Evolutionary conservation across 2,113 vertebrate species (phyloP), one percentile per base, ranked within the genome.

Genomic region (Neomonachus schauinslandi): DNA sequence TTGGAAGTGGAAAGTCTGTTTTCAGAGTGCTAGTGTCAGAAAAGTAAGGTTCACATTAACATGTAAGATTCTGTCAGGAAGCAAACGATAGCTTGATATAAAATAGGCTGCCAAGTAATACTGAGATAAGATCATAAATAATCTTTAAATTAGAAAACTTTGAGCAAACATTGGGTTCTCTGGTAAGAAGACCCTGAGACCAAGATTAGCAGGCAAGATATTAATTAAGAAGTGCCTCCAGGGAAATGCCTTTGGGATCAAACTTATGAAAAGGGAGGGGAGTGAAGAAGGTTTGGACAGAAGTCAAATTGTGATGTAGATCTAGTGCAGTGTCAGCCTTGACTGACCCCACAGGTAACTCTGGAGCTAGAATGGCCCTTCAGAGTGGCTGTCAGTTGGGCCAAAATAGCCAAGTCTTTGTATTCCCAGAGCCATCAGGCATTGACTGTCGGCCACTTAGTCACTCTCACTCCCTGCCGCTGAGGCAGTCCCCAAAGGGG

Each of bases 11-110:
- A 90, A 86, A 82, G 53, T 49, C 63, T 31, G 72, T 67, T 79
- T 96, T 94, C 33, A 94, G 26, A 93, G 26, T 51, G 46, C 61
- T 72, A 39, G 14, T 76, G 33, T 92, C 69, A 94, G 19, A 96
- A 93, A 95, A 74, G 33, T 87, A 87, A 83, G 39, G 46, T 53
- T 89, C 67, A 57, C 5, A 53, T 72, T 81, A 92, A 94, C 9
- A 28, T 86, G 26, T 72, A 87, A 92, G 26, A 51, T 59, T 96
- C 65, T 95, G 22, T 82, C 31, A 85, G 83, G 46, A 85, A 94
- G 65, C 24, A 36, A 46, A 87, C 24, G 42, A 2, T 74, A 36
- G 14, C 31, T 80, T 94, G 39, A 88, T 81, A 84, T 42, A 91
- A 96, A 94, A 90, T 10, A 94, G 18, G 14, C 26, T 81, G 26